Evolutionary conservation across 2,113 vertebrate species (phyloP), one percentile per base, ranked within the genome.

Genomic region (Noturus placidus): DNA sequence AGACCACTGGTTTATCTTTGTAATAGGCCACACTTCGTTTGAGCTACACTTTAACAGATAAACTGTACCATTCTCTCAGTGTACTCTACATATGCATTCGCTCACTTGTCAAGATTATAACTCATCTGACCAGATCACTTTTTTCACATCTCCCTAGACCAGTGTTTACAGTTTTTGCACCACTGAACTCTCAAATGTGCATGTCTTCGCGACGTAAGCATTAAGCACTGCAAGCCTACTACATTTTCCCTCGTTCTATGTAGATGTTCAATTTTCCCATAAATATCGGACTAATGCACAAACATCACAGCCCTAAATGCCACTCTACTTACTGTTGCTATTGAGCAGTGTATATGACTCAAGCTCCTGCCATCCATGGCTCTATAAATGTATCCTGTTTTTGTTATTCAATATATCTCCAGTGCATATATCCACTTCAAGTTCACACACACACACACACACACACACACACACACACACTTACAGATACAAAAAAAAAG

Each of bases 1-100:
- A 72, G 33, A 38, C 56, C 74, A 59, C 20, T 57, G 67, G 65
- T 87, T 82, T 87, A 87, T 85, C 87, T 85, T 69, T 85, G 17
- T 52, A 61, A 42, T 61, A 61, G 79, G 56, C 56, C 35, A 82
- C 56, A 82, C 56, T 81, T 78, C 46, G 54, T 50, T 52, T 52
- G 25, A 15, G 42, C 42, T 4, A 77, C 42, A 77, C 74, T 11
- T 30, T 22, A 74, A 46, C 70, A 87, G 78, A 67, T 87, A 8
- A 65, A 84, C 35, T 63, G 42, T 33, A 35, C 50, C 10, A 10
- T 81, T 54, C 30, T 38, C 56, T 59, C 78, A 59, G 30, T 59
- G 50, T 78, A 54, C 1, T 6, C 76, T 19, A 30, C n/a, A 30
- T 2, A 54, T 54, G 15, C 27, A 54, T 5, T 78, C 25, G 25